Base-by-base conservation (phyloP, 2,888 invertebrate genomes). In the Drosophila mettleri region DNA sequence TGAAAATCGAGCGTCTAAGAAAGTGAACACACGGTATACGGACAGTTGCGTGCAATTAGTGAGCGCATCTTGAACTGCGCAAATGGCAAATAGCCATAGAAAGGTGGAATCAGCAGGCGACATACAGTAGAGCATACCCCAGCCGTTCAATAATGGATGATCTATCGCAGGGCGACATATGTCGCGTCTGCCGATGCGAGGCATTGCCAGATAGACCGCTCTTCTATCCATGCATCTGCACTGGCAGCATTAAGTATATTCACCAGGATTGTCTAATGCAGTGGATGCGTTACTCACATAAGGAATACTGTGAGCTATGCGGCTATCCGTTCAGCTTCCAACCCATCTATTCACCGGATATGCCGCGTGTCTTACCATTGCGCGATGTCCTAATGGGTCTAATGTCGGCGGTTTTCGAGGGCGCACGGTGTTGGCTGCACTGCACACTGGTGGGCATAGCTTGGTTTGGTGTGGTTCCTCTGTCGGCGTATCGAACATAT, bases 321-420 rank as follows among this genome's bases (percentile, higher is more conserved):
- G 98, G 98, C 70, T 97, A 99, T 93, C 95, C 98, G 68, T 99
- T 99, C 93, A 98, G 98, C 4, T 99, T 99, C 91, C 98, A 98
- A 90, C 99, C 99, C 29, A 99, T 99, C 86, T 99, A 99, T 93
- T 98, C 99, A n/a, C 98, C 99, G 29, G 99, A 99, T 92, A 99
- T 99, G 99, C 99, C 99, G n/a, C 95, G 98, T 69, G 94, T 99
- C 68, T 93, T 99, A 86, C 99, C 99, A 0, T 93, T 99, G 31
- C 95, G 95, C 76, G 99, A 99, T 92, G 96, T 99, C 9, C 94
- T 98, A 0, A 96, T 96, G 46, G 99, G 99, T 2, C 93, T 99
- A 51, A 93, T 98, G 57, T 95, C 96, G 4, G 98, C 98, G 20
- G 95, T 99, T 31, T 96, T 96, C 3, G 97, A 97, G 43, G 99